Evolutionary conservation across 2,113 vertebrate genomes (phyloP), one percentile per base, ranked within the genome.

Genomic region (Toxotes jaculatrix): DNA sequence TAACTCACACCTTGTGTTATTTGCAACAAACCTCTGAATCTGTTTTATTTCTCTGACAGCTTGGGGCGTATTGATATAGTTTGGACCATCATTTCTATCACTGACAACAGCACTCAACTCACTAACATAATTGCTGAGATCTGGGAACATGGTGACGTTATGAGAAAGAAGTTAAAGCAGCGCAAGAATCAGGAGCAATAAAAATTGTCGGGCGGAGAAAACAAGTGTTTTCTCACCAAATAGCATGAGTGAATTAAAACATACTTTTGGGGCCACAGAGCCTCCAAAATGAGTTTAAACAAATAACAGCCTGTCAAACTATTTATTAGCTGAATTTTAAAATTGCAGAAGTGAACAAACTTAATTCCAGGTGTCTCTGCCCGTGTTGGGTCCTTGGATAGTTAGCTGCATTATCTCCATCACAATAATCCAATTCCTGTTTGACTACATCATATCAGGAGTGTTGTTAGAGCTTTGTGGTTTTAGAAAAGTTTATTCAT

Each of bases 401-500:
- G 27, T 1, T 27, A 27, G 27, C 27, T 27, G 27, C 27, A 27
- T 1, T 27, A 27, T 27, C 27, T 27, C 27, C 27, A 27, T 27
- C 27, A 27, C 27, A 27, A 27, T 38, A 74, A 68, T 14, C 63
- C 16, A 1, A 63, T 77, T 69, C 34, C 56, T 7, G 62, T 40
- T 65, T 34, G 47, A 56, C 65, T 56, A 19, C 74, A 82, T 70
- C 21, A 45, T 31, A 70, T 73, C 27, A 53, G 68, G 10, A 65
- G n/a, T 61, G 45, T 47, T 71, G 73, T 69, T 73, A 56, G 66
- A 79, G 66, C 78, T 68, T 80, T 79, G 75, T 66, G 68, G 77
- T 81, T 71, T 59, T 3, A 13, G 40, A 32, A 42, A 84, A 81
- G 83, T 89, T 90, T 60, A 60, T 72, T 76, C 72, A 71, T 23